phyloP scores from a whole-genome alignment of 2,113 vertebrate species.

The Emydocephalus ijimae region DNA sequence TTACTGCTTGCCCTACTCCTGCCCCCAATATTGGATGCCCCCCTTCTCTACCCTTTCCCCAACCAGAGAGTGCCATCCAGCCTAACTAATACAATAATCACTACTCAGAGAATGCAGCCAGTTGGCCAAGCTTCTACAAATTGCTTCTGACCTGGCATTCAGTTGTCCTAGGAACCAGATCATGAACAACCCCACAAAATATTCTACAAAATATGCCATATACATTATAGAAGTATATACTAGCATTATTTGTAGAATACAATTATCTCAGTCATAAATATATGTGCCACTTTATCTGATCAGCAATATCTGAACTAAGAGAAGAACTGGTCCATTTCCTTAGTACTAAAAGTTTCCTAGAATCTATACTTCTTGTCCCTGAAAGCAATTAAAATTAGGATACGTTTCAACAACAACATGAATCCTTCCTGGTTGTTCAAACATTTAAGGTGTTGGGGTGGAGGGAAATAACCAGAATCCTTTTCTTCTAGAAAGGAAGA shows the following conservation, averaged over 20 bases:
- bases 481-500: no score
- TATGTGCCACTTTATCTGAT: not conserved
- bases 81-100: not conserved
- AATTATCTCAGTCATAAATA: not conserved
- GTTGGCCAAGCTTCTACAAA: not conserved
- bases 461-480: not conserved
- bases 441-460: not conserved
- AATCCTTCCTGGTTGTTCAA: not conserved
- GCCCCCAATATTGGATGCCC: not conserved
- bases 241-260: not conserved
- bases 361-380: not conserved
- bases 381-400: not conserved
- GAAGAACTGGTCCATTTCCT: not conserved
- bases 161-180: not conserved
- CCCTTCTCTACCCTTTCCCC: not conserved
- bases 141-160: not conserved
- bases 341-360: not conserved
- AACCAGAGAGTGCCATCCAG: not conserved
- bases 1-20: not conserved
- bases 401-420: not conserved
- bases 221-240: not conserved
- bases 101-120: not conserved
- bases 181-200: not conserved
- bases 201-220: not conserved
- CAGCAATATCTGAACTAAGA: not conserved